Evolutionary conservation across 2,113 vertebrate genomes (phyloP).

Genomic region (Theristicus caerulescens): DNA sequence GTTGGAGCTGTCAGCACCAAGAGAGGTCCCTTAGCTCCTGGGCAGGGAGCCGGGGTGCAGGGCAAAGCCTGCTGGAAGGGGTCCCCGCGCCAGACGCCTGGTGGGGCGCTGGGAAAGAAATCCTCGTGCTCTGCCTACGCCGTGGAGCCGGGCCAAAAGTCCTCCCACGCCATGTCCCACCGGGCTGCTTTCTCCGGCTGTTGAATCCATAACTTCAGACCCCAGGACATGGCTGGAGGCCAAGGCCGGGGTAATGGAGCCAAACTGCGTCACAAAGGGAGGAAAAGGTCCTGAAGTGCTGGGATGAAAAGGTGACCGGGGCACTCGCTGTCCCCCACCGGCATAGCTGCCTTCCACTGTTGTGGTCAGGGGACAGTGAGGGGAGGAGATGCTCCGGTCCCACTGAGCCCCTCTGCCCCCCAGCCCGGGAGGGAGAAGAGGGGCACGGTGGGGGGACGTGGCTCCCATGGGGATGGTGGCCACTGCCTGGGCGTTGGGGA

Average conservation of each 20-base stretch:
- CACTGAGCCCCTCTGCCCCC: background rate
- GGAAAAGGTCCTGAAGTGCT: slow-evolving; percentile 53
- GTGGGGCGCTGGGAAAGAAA: slow-evolving; percentile 22
- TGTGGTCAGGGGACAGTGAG: rapidly evolving
- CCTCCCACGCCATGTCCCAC: slow-evolving; percentile 28
- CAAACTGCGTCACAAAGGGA: slow-evolving; percentile 67
- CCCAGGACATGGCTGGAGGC: slow-evolving; percentile 3
- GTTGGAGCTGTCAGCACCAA: rapidly evolving
- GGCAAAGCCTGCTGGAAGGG: background rate
- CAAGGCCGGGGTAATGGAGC: background rate
- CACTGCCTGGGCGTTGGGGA: background rate
- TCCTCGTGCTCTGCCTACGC: slow-evolving; percentile 45
- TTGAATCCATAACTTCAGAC: slow-evolving; percentile 64
- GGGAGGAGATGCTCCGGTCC: background rate
- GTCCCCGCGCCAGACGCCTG: background rate
- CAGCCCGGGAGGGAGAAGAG: background rate
- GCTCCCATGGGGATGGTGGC: background rate
- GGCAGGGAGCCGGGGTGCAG: background rate
- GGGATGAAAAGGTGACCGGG: slow-evolving; percentile 42
- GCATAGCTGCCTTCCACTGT: background rate
- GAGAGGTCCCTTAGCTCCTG: background rate
- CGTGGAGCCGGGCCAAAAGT: slow-evolving; percentile 23
- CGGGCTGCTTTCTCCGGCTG: slow-evolving; percentile 44
- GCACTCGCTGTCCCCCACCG: background rate
- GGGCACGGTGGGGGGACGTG: rapidly evolving